Percentiles rank a stretch among this genome's conserved stretches.
Conservation (phyloP, 1,140 invertebrate species). For the Holotrichia oblita region DNA sequence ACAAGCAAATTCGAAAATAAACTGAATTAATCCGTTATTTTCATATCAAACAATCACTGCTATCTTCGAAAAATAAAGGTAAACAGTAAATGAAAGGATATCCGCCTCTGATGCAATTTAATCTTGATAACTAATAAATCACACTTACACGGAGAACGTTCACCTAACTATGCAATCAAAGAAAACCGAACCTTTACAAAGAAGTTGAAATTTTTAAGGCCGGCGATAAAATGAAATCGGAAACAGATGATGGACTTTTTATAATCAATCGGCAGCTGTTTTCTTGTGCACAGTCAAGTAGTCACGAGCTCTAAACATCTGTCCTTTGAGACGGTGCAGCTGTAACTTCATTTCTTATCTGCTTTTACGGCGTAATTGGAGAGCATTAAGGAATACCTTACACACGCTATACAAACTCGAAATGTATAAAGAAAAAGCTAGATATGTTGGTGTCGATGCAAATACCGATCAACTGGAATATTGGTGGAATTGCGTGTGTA, state of each 20-base stretch:
- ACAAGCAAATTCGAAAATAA: too few species aligned
- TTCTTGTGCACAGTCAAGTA: constrained; percentile 7
- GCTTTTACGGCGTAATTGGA: constrained; percentile 18
- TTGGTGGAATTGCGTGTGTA: too few species aligned
- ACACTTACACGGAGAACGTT: too few species aligned
- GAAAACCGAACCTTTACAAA: not conserved
- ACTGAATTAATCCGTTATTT: too few species aligned
- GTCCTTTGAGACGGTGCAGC: constrained; percentile 15
- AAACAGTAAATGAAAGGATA: too few species aligned
- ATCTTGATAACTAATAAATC: too few species aligned
- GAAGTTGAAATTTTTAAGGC: not conserved
- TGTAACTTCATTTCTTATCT: constrained; percentile 23
- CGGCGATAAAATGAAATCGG: constrained; percentile 22
- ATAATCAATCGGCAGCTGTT: constrained; percentile 31
- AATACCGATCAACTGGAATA: too few species aligned
- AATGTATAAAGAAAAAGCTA: not conserved
- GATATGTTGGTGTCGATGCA: too few species aligned
- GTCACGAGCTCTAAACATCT: constrained; percentile 34
- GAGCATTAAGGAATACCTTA: constrained; percentile 24
- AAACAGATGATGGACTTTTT: constrained; percentile 28
- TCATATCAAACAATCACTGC: too few species aligned
- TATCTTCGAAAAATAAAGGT: too few species aligned
- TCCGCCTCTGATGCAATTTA: too few species aligned
- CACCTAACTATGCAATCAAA: not conserved
- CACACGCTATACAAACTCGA: not conserved